A percentile compares a stretch with the other conserved stretches of the same genome.
Evolutionary conservation across 2,113 vertebrate genomes (phyloP).

Genomic region (Zosterops lateralis): DNA sequence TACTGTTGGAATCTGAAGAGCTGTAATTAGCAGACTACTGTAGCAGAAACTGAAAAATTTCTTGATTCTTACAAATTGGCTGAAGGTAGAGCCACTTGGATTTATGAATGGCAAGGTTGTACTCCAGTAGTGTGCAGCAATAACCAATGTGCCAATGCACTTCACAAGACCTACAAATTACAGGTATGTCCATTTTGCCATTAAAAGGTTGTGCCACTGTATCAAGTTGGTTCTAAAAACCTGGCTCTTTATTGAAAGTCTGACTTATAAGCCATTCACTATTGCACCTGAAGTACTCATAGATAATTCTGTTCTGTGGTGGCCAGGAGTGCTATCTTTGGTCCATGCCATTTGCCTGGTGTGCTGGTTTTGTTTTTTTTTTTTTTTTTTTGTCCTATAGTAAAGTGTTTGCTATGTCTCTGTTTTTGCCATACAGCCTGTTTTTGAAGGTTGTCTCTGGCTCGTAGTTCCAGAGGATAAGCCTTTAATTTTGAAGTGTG

Average conservation of each 20-base stretch:
- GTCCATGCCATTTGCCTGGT: background rate
- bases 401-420: background rate
- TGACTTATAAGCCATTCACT: background rate
- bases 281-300: background rate
- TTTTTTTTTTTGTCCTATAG: background rate
- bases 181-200: background rate
- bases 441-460: background rate
- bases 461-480: background rate
- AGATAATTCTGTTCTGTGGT: background rate
- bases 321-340: background rate
- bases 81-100: accelerated
- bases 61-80: background rate
- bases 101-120: background rate
- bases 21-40: background rate
- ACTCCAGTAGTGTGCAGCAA: background rate
- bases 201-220: background rate
- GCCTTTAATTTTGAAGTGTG: background rate
- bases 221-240: background rate
- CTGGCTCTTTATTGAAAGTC: background rate
- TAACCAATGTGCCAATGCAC: accelerated
- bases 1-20: background rate
- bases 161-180: background rate
- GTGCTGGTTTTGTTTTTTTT: background rate
- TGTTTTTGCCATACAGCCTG: background rate
- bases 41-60: background rate